Base-by-base conservation (phyloP, 2,113 vertebrate species). In the Aleadryas rufinucha region DNA sequence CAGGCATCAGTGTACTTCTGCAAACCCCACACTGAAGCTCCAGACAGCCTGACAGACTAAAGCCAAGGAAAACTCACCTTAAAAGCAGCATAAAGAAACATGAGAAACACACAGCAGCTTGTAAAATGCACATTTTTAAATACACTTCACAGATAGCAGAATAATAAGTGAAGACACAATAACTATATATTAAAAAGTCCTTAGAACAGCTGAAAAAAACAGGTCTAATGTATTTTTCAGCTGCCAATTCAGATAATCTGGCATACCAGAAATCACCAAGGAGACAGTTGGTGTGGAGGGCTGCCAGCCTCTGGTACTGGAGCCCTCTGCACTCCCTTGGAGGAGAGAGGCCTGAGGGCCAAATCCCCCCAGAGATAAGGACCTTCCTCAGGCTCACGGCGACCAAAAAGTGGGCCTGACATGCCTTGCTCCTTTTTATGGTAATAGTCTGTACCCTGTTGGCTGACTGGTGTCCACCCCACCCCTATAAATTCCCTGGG, bases 181-280 rank as follows among this genome's bases (percentile, higher is more conserved):
- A 92, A 71, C 75, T 66, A 35, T 8, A 60, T 39, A 39, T 39
- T 11, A 16, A 92, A 68, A 77, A 19, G 57, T 56, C 47, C 33
- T 95, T 79, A 82, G 24, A 94, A 84, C 20, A 66, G 31, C 87
- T 52, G 42, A 86, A 88, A 96, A 96, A 75, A 84, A 92, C 11
- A 61, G 37, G 14, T 87, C 54, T 95, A 91, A 87, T n/a, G 22
- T 63, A 60, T 86, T 96, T 96, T 83, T 45, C 49, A 74, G 84
- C 71, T 78, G 84, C 57, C 61, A 18, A 59, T 45, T 69, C 72
- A 64, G 92, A 79, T 83, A 88, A 95, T 88, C 60, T 71, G 74
- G 90, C 60, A 33, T 33, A 87, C 42, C 2, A 65, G 63, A 47
- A 54, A 74, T 59, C 72, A 61, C 60, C 79, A 88, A 65, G 54